These are phyloP conservation scores for Cavia aperea DNA, from an alignment of 2,113 vertebrate species.

Conservation along the genomic window DNA sequence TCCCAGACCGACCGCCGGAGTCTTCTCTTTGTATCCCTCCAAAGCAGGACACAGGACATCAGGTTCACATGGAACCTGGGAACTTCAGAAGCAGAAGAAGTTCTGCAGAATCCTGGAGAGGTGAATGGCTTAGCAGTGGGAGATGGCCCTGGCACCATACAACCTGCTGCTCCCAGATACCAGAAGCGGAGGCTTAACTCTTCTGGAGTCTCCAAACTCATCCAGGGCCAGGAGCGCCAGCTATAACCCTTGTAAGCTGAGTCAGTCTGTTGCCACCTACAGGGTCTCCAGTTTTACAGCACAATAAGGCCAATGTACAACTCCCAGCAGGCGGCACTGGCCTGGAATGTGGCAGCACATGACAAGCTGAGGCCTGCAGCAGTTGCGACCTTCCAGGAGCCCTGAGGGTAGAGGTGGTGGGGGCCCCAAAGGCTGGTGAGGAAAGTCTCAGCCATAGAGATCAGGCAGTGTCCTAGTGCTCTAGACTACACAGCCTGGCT, in stretches of 20 bases:
- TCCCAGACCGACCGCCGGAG: neutral
- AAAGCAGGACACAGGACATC: neutral
- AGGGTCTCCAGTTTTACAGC: neutral
- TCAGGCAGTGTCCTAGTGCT: neutral
- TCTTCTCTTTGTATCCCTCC: neutral
- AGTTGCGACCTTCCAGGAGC: constrained; percentile 47
- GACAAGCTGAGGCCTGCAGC: constrained; percentile 45
- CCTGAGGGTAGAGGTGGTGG: neutral
- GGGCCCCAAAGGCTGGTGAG: neutral
- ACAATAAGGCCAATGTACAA: neutral
- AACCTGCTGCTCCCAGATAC: neutral
- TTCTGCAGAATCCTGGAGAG: neutral
- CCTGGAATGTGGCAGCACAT: constrained; percentile 51
- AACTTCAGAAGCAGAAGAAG: constrained; percentile 3
- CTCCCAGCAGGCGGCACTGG: constrained; percentile 19
- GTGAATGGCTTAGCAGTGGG: neutral
- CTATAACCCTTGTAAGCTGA: neutral
- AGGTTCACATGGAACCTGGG: neutral
- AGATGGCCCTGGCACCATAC: neutral
- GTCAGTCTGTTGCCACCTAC: constrained; percentile 1
- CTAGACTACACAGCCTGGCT: neutral
- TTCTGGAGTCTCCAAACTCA: constrained; percentile 5
- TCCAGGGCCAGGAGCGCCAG: neutral
- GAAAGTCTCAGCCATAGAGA: neutral
- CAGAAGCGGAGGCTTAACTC: neutral